Conservation (phyloP, 2,113 vertebrate species). For the Halcyon senegalensis region DNA sequence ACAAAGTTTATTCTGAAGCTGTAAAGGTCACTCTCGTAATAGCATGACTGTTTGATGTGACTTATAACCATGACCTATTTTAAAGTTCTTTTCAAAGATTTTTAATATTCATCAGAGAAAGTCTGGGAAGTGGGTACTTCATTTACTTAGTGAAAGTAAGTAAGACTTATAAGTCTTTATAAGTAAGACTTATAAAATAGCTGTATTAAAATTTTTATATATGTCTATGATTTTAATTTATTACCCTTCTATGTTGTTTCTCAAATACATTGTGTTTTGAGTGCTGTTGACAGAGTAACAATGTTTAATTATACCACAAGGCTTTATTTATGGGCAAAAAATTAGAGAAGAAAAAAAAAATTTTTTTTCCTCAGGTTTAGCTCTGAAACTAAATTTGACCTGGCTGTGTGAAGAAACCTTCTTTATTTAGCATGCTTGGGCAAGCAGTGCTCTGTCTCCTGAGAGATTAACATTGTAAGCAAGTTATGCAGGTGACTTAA, state of each 20-base stretch:
- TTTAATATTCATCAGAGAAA: constrained; percentile 49
- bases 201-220: constrained; percentile 25
- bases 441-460: constrained; percentile 46
- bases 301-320: constrained; percentile 23
- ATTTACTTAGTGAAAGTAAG: constrained; percentile 40
- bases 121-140: constrained; percentile 4
- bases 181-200: constrained; percentile 7
- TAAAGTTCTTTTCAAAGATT: constrained; percentile 37
- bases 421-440: constrained; percentile 46
- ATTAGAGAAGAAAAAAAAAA: constrained; percentile 11
- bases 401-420: constrained; percentile 21
- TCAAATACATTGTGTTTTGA: constrained; percentile 27
- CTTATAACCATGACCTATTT: constrained; percentile 44
- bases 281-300: constrained; percentile 17
- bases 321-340: background rate
- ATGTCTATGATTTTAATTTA: constrained; percentile 41
- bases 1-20: constrained; percentile 58
- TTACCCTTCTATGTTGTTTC: background rate
- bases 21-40: constrained; percentile 25
- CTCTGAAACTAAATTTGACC: constrained; percentile 56
- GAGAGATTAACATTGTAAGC: constrained; percentile 76
- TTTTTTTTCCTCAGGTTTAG: background rate
- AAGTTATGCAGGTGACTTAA: constrained; percentile 79
- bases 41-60: background rate
- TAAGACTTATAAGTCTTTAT: too few relatives aligned